These are phyloP conservation scores for Sthenelais limicola DNA, from an alignment of 2,888 invertebrate species.

Conservation along the genomic window DNA sequence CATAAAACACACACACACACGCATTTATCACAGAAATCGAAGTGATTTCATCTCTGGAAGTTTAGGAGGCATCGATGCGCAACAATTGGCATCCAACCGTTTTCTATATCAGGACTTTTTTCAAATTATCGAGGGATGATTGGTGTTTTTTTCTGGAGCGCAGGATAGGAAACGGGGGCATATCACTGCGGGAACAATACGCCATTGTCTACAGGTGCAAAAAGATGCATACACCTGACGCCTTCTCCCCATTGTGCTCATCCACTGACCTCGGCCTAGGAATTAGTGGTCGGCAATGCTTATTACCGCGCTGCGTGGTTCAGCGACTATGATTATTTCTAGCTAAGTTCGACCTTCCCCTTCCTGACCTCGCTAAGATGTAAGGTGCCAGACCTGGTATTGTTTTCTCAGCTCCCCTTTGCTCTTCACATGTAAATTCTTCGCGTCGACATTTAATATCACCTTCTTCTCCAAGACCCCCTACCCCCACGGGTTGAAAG, in stretches of 20 bases:
- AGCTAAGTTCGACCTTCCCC: not conserved
- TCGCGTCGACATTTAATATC: conserved; percentile 21
- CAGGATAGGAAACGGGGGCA: no score
- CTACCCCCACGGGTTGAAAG: no score
- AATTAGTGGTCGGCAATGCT: conserved; percentile 22
- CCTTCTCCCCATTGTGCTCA: conserved; percentile 7
- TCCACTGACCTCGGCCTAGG: conserved; percentile 32
- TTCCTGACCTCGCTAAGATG: conserved; percentile 16
- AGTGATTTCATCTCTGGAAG: no score
- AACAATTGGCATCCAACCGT: no score
- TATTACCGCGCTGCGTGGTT: conserved; percentile 19
- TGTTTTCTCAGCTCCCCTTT: conserved; percentile 21
- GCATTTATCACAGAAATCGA: no score
- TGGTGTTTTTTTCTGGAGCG: no score
- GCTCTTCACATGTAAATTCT: conserved; percentile 32
- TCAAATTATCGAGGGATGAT: no score
- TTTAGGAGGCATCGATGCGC: no score
- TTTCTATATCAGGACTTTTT: no score
- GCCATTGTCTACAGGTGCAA: conserved; percentile 30
- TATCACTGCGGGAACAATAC: no score
- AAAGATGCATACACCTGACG: conserved; percentile 30
- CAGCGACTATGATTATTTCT: conserved; percentile 13
- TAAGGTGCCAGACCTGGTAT: conserved; percentile 17
- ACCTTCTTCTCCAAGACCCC: conserved; percentile 1
- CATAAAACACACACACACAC: no score